Evolutionary conservation across 2,797 vertebrate species (phyloP).

Genomic region (Cichlasoma orientale): DNA sequence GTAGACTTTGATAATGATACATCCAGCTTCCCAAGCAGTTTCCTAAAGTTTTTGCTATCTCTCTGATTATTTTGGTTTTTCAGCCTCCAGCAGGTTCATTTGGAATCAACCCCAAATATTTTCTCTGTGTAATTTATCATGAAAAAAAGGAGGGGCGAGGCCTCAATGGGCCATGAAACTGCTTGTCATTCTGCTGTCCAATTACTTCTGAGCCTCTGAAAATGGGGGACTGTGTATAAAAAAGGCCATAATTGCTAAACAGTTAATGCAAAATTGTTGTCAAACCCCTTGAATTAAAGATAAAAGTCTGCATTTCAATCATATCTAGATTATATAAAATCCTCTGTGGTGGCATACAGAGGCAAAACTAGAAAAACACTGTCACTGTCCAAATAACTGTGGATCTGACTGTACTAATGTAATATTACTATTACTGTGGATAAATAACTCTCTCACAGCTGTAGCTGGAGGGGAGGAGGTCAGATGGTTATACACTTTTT

Average conservation of each 20-base stretch:
- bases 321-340: background rate
- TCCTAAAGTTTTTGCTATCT: no score
- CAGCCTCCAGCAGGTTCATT: background rate
- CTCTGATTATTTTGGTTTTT: background rate
- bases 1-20: background rate
- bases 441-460: no score
- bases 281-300: background rate
- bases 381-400: background rate
- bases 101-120: background rate
- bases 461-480: no score
- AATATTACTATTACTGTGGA: no score
- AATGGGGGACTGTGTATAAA: background rate
- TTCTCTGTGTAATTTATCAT: background rate
- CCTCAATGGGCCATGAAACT: background rate
- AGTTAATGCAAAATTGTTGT: background rate
- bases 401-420: background rate
- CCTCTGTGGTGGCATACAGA: background rate
- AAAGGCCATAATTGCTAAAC: background rate
- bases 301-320: background rate
- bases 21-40: background rate
- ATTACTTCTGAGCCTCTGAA: background rate
- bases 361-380: background rate
- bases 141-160: background rate
- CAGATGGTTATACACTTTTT: no score
- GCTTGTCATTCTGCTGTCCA: background rate